Percentiles rank a stretch among this genome's conserved stretches.
Evolutionary conservation across 37 sponge, comb jelly and placozoan genomes (phyloP).

Genomic region (Chondrilla cf. caribensis): DNA sequence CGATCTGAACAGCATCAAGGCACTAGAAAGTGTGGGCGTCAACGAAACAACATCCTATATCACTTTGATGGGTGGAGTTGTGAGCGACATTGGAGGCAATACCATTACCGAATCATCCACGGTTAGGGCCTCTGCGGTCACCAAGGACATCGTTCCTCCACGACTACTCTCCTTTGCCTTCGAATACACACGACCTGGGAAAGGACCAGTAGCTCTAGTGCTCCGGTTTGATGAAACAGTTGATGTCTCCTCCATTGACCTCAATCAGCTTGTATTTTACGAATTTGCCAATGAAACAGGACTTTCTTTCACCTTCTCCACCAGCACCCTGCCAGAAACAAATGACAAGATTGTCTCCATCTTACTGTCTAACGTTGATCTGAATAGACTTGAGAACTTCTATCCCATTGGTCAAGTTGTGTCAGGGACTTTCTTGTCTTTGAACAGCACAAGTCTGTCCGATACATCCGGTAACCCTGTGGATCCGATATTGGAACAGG

Average conservation of each 20-base stretch:
- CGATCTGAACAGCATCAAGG: slow-evolving; percentile 72
- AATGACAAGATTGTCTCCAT: slow-evolving; percentile 26
- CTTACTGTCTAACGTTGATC: slow-evolving; percentile 31
- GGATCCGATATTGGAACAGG: slow-evolving; percentile 19
- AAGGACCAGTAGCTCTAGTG: slow-evolving; percentile 53
- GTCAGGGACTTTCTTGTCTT: slow-evolving; percentile 38
- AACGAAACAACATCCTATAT: slow-evolving; percentile 44
- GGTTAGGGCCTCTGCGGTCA: slow-evolving; percentile 27
- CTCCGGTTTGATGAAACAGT: slow-evolving; percentile 43
- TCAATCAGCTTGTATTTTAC: slow-evolving; percentile 35
- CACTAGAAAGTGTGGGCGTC: slow-evolving; percentile 57
- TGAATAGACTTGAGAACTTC: background rate
- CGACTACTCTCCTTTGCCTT: slow-evolving; percentile 53
- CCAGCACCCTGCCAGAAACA: slow-evolving; percentile 3
- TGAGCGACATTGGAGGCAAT: slow-evolving; percentile 72
- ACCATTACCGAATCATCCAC: slow-evolving; percentile 31
- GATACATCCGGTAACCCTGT: slow-evolving; percentile 65
- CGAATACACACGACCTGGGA: slow-evolving; percentile 44
- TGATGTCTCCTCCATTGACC: slow-evolving; percentile 30
- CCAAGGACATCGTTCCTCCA: slow-evolving; percentile 53
- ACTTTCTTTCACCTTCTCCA: background rate
- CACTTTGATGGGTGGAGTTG: slow-evolving; percentile 43
- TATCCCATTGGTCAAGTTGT: slow-evolving; percentile 31
- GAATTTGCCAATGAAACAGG: slow-evolving; percentile 23
- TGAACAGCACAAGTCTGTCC: slow-evolving; percentile 30